Evolutionary conservation across 1,140 invertebrate species (phyloP), one percentile per base, ranked within the genome.

Genomic region (Aphidius ervi): DNA sequence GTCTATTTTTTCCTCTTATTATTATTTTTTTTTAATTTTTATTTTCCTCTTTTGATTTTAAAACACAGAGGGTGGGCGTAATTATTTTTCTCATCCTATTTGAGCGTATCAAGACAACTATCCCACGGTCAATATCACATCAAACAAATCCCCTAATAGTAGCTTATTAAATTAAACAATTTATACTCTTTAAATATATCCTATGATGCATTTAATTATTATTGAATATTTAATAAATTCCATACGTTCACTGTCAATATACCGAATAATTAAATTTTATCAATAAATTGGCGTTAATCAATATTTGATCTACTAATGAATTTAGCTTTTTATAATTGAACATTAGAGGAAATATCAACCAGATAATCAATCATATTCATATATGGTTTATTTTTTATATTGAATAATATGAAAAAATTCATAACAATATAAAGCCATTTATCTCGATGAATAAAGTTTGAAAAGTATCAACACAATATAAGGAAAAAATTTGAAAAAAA

Each of bases 1-100:
- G 53, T 61, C 20, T 20, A 46, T 46, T 46, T 59, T 31, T 63
- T 62, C 68, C 67, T 68, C 59, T 64, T 52, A 37, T 50, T 53
- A 40, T 40, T 52, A 57, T 47, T 31, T 50, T 3, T 31, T 31
- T 40, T 41, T 46, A 16, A 48, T 58, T 39, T 49, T 39, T 59
- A 53, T 54, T 40, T 37, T n/a, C 9, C n/a, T 37, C 37, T 37
- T 40, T 54, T 39, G 39, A n/a, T 42, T 37, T 54, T 20, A 41
- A 8, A 40, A 31, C 23, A 31, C 31, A 5, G 23, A 31, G 23
- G 23, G 23, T 31, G 2, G 52, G n/a, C 39, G n/a, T 54, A 54
- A 54, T 54, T 41, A 54, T 54, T 31, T 31, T 31, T 54, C 52
- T 54, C 52, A 54, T 54, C 20, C 52, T 54, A 37, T 37, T 52